Percentiles rank a stretch among this genome's conserved stretches.
These are phyloP conservation scores for Neomorphus geoffroyi DNA, from an alignment of 2,797 vertebrate genomes.

Conservation along the genomic window DNA sequence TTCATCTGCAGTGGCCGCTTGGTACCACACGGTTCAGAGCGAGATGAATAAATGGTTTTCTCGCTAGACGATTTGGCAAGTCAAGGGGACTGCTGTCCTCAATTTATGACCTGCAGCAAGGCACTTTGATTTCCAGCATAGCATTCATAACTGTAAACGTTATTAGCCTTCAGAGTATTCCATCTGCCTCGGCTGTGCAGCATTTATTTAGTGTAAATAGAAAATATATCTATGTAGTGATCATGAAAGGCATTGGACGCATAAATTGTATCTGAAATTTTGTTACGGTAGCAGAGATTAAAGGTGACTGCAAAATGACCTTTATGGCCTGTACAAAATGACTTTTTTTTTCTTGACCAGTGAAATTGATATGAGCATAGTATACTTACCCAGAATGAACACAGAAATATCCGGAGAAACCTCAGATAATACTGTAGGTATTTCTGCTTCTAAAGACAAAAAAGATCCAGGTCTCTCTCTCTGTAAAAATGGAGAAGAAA, in stretches of 20 bases:
- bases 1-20: fast-evolving
- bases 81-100: neutral
- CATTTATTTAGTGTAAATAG: neutral
- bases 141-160: neutral
- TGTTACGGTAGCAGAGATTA: neutral
- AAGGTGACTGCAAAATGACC: neutral
- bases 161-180: neutral
- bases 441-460: neutral
- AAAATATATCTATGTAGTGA: neutral
- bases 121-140: neutral
- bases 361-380: neutral
- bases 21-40: neutral
- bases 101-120: neutral
- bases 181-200: neutral
- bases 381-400: neutral
- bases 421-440: neutral
- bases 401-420: neutral
- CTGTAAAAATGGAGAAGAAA: neutral
- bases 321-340: neutral
- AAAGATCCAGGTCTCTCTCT: neutral
- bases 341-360: neutral
- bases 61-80: neutral
- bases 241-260: neutral
- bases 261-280: neutral
- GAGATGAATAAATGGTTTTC: neutral